These are phyloP conservation scores for Yponomeuta malinellus DNA, from an alignment of 2,888 invertebrate genomes.

Conservation along the genomic window DNA sequence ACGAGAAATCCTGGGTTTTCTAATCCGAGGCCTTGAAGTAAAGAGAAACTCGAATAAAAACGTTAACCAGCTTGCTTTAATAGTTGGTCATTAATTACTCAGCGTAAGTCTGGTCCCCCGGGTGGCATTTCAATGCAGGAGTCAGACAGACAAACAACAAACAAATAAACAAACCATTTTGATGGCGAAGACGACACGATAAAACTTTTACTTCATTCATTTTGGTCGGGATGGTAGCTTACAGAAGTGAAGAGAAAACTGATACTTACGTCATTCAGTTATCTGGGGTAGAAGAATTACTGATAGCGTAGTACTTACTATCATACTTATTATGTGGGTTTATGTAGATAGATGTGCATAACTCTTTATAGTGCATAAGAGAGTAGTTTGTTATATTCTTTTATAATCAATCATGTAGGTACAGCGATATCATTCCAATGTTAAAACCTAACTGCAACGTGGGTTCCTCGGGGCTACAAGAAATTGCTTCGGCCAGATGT, in stretches of 20 bases:
- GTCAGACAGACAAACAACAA: background rate
- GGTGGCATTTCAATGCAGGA: background rate
- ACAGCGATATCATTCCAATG: no score
- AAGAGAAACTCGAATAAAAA: background rate
- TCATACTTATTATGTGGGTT: no score
- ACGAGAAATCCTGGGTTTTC: background rate
- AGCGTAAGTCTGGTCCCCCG: background rate
- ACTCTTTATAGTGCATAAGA: no score
- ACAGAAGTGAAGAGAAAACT: background rate
- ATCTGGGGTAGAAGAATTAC: background rate
- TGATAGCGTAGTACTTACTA: no score
- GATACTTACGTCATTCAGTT: background rate
- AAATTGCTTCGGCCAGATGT: no score
- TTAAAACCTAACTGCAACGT: no score
- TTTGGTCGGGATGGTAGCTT: background rate
- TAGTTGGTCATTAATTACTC: background rate
- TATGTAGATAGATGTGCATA: no score
- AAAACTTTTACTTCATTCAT: background rate
- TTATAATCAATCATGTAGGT: no score
- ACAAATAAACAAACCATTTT: background rate
- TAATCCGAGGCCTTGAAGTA: background rate
- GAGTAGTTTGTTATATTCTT: no score
- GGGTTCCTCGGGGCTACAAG: no score
- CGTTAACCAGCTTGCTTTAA: background rate
- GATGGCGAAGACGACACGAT: background rate